Evolutionary conservation across 2,113 vertebrate genomes (phyloP).

Genomic region (Gulo gulo): DNA sequence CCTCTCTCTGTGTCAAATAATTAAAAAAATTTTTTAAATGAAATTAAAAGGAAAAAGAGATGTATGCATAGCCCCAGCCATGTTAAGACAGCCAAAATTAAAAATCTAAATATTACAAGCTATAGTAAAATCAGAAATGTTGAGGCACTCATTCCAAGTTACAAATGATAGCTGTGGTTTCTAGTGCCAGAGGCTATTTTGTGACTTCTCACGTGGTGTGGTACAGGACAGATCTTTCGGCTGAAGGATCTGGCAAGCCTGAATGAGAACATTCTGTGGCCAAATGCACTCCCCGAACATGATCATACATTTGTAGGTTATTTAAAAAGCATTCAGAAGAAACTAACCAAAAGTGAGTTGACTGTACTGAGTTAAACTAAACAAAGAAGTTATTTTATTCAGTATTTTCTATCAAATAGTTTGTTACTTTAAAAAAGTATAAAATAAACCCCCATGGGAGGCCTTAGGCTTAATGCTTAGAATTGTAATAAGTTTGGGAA

Average conservation of each 20-base stretch:
- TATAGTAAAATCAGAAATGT: not conserved
- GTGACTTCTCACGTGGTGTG: not conserved
- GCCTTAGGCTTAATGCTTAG: not conserved
- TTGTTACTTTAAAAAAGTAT: not conserved
- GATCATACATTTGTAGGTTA: not conserved
- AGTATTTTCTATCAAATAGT: slow-evolving; percentile 5
- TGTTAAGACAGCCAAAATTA: not conserved
- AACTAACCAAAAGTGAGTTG: not conserved
- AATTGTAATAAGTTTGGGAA: not conserved
- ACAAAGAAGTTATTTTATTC: not conserved
- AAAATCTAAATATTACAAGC: not conserved
- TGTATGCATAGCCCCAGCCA: not conserved
- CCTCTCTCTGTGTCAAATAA: no score
- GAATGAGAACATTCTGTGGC: not conserved
- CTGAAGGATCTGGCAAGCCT: not conserved
- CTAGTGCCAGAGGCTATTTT: not conserved
- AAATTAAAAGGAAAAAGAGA: not conserved
- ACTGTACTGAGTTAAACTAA: not conserved
- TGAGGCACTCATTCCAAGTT: not conserved
- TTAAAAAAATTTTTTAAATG: not conserved
- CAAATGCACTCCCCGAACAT: not conserved
- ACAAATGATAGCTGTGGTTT: not conserved
- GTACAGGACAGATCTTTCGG: not conserved
- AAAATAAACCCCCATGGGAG: not conserved
- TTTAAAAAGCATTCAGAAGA: not conserved